Conservation (phyloP, 1,140 invertebrate genomes). For the Meloidogyne chitwoodi region DNA sequence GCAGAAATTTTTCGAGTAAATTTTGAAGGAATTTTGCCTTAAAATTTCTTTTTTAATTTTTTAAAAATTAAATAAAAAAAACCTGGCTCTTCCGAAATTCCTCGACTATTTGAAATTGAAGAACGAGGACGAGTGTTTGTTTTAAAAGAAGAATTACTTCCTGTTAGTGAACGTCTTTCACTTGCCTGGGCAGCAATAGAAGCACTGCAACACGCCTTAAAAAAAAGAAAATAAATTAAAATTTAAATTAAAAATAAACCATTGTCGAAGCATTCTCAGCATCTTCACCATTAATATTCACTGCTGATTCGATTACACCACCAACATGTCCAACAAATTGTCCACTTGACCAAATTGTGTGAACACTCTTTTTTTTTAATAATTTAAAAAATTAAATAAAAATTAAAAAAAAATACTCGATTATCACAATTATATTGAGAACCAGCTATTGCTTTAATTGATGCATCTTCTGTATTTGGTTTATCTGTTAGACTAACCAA, state of each 20-base stretch:
- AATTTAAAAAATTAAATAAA: neutral
- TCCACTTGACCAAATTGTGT: conserved; percentile 49
- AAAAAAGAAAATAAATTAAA: neutral
- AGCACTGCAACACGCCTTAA: conserved; percentile 13
- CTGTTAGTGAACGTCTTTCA: conserved; percentile 9
- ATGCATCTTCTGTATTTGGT: conserved; percentile 55
- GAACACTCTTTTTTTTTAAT: conserved; percentile 39
- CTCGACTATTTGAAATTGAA: conserved; percentile 15
- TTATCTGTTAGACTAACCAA: conserved; percentile 48
- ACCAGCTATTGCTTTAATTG: conserved; percentile 53
- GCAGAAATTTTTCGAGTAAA: neutral
- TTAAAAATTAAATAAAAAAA: neutral
- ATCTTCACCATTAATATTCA: conserved; percentile 8
- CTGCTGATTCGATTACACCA: neutral
- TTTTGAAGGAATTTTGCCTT: neutral
- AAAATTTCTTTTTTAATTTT: neutral
- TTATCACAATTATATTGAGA: conserved; percentile 56
- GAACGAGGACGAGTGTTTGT: conserved; percentile 15
- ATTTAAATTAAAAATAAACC: neutral
- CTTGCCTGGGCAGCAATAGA: conserved; percentile 9
- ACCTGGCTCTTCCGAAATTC: conserved; percentile 1
- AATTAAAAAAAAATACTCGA: conserved; percentile 38
- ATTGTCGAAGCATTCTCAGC: conserved; percentile 18
- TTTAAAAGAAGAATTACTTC: conserved; percentile 6
- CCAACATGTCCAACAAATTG: conserved; percentile 4